Evolutionary conservation across 2,797 vertebrate species (phyloP), one percentile per base, ranked within the genome.

Genomic region (Pipistrellus pipistrellus): DNA sequence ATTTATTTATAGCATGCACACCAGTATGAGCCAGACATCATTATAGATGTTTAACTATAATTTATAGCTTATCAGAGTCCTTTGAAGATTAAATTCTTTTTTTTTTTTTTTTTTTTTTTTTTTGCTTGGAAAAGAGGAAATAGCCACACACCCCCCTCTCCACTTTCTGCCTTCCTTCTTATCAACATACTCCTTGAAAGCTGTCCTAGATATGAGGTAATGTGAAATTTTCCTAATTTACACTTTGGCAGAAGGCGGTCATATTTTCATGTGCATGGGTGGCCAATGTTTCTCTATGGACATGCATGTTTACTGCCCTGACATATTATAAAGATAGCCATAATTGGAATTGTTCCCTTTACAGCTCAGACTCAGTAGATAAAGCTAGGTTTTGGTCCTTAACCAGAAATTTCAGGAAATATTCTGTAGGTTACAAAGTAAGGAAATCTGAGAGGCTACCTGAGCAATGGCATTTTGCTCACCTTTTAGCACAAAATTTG

Each of bases 341-440:
- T 62, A 72, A 21, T 2, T 87, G 81, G 72, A 78, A 73, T 82
- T 38, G 0, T 57, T 90, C 14, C 17, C n/a, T 38, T 95, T 62
- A 25, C 20, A 85, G 23, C 12, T 94, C 20, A 44, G 68, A 62
- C 8, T 44, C n/a, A 48, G 20, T 32, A 55, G 71, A 71, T 87
- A 91, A 88, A 91, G 55, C 25, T 15, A 32, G 69, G 30, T 76
- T 41, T 89, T 38, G 69, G 23, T 66, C 27, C 18, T 94, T 46
- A 55, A 81, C n/a, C 59, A 90, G 83, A 93, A 85, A 86, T 90
- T 91, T 85, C 69, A 95, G 85, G 55, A 77, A 81, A 77, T 14
- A 95, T 1, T 7, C 27, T 90, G 0, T 76, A 38, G 44, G 30
- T 75, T 72, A 48, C 6, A 85, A 76, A 94, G n/a, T 9, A 90